These are phyloP conservation scores for Cheilosia pagana DNA, from an alignment of 2,888 invertebrate genomes.

Conservation along the genomic window DNA sequence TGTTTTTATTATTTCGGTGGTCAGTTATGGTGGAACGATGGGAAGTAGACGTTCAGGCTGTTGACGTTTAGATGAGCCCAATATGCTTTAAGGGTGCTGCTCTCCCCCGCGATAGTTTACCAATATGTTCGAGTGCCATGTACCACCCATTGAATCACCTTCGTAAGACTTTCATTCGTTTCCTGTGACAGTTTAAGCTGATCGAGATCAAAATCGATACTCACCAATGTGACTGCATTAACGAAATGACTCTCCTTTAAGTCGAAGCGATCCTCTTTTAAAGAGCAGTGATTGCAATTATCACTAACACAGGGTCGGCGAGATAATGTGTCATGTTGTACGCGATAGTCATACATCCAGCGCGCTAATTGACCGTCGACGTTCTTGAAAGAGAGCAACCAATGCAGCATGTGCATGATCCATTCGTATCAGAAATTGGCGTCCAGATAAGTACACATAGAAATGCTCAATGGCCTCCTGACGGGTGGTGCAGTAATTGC, in stretches of 20 bases:
- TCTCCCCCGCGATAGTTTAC: background rate
- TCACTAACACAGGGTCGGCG: slow-evolving; percentile 4
- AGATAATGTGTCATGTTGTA: slow-evolving; percentile 8
- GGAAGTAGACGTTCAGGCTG: background rate
- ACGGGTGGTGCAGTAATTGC: slow-evolving; percentile 38
- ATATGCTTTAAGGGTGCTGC: slow-evolving; percentile 16
- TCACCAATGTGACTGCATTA: background rate
- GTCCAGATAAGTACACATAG: slow-evolving; percentile 18
- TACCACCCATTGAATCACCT: slow-evolving; percentile 2
- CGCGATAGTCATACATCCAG: slow-evolving; percentile 6
- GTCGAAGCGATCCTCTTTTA: slow-evolving; percentile 6
- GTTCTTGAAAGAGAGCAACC: slow-evolving; percentile 16
- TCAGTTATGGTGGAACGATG: background rate
- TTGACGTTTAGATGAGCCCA: slow-evolving; percentile 6
- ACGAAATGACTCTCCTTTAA: background rate
- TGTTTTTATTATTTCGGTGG: background rate
- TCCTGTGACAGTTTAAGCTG: background rate
- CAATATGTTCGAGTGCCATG: background rate
- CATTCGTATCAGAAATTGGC: slow-evolving; percentile 15
- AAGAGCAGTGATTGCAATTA: background rate
- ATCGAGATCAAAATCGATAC: slow-evolving; percentile 4
- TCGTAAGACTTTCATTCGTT: background rate
- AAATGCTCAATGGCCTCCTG: slow-evolving; percentile 35
- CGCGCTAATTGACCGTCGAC: slow-evolving; percentile 23
- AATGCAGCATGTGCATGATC: slow-evolving; percentile 27